phyloP scores from a whole-genome alignment of 2,113 vertebrate species.

The Pollachius pollachius region DNA sequence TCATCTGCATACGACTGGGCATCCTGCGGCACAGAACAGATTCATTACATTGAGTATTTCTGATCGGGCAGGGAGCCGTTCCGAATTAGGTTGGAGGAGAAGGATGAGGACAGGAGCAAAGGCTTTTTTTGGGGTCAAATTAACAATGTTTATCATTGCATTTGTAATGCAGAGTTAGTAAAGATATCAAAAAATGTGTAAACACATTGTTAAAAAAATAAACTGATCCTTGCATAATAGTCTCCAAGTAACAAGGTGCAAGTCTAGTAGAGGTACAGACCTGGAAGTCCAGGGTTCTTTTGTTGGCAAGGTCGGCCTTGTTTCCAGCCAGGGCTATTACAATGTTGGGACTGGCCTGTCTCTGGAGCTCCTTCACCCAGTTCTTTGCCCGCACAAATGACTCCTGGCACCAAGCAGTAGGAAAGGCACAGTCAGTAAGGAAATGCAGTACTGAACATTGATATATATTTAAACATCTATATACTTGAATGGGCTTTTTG shows the following conservation, averaged over 20 bases:
- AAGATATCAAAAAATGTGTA: too few species aligned
- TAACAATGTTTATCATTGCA: too few species aligned
- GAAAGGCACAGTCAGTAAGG: background rate
- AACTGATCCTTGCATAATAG: too few species aligned
- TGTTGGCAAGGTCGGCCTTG: constrained; percentile 95
- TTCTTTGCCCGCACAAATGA: constrained; percentile 98
- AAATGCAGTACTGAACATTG: background rate
- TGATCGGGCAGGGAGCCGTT: too few species aligned
- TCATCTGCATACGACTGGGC: constrained; percentile 97
- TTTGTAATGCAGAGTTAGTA: too few species aligned
- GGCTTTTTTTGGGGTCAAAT: too few species aligned
- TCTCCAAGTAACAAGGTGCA: too few species aligned
- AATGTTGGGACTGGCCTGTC: constrained; percentile 99
- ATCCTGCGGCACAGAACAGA: constrained; percentile 73
- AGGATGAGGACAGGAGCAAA: too few species aligned
- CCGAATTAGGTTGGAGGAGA: too few species aligned
- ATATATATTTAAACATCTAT: too few species aligned
- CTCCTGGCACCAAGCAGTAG: constrained; percentile 78
- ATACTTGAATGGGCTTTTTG: too few species aligned
- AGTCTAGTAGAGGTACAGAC: constrained; percentile 68
- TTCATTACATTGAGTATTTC: background rate
- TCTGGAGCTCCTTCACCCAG: constrained; percentile 99
- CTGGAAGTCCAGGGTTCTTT: constrained; percentile 97
- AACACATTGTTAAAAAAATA: too few species aligned
- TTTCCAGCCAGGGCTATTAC: constrained; percentile 99